These are phyloP conservation scores for Heterodera filipjevi DNA, from an alignment of 2,888 invertebrate genomes.

Conservation along the genomic window DNA sequence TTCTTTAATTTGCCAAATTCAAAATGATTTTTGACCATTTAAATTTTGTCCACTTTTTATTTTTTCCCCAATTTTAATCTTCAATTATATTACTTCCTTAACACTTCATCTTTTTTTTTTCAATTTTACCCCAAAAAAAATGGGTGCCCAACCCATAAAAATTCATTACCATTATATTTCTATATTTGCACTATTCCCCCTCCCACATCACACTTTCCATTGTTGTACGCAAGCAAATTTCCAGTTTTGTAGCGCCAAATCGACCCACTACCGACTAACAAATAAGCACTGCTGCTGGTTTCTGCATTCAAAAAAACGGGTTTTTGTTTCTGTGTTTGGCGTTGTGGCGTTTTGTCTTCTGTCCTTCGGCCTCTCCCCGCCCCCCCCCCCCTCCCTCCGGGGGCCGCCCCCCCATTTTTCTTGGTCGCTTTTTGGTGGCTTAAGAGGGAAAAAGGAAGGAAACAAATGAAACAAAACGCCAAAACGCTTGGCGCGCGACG, in stretches of 20 bases:
- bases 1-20: too few relatives aligned
- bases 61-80: too few relatives aligned
- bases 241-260: background rate
- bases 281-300: background rate
- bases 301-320: background rate
- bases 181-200: background rate
- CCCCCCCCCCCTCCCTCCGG: too few relatives aligned
- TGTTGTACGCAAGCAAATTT: background rate
- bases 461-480: too few relatives aligned
- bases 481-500: too few relatives aligned
- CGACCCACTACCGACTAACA: background rate
- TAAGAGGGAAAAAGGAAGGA: too few relatives aligned
- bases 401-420: background rate
- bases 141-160: background rate
- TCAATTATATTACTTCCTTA: too few relatives aligned
- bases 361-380: background rate
- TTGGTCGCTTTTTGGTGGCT: background rate
- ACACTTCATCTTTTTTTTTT: background rate
- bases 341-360: background rate
- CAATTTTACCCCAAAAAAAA: background rate
- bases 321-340: too few relatives aligned
- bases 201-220: background rate
- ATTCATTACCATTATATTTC: background rate
- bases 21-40: too few relatives aligned
- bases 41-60: too few relatives aligned